Conservation (phyloP, 1,140 invertebrate genomes). For the Heliconius congener region DNA sequence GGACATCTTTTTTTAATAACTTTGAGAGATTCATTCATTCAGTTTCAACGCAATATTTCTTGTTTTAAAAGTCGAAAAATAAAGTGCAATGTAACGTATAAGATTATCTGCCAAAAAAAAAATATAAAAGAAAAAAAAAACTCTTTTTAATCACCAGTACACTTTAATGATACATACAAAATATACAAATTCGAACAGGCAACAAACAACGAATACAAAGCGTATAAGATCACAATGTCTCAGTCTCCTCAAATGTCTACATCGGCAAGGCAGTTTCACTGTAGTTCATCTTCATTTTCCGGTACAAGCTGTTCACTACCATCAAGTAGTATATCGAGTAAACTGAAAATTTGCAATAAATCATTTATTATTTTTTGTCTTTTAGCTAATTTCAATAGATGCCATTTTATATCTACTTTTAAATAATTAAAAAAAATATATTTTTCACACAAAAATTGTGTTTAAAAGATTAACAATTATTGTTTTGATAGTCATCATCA, state of each 20-base stretch:
- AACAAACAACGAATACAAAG: constrained; percentile 9
- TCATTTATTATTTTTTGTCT: constrained; percentile 18
- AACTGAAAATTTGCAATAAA: constrained; percentile 56
- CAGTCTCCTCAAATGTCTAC: constrained; percentile 39
- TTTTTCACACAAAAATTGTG: no score
- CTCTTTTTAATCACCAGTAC: background rate
- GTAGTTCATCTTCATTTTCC: constrained; percentile 65
- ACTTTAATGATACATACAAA: constrained; percentile 12
- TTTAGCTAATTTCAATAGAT: background rate
- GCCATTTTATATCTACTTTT: no score
- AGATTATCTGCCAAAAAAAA: background rate
- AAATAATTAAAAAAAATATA: no score
- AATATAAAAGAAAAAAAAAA: background rate
- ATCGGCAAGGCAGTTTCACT: constrained; percentile 63
- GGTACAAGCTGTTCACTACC: constrained; percentile 65
- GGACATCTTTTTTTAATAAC: no score
- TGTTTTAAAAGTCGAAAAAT: no score
- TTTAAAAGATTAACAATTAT: no score
- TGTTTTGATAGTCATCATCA: no score
- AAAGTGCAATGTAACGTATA: no score
- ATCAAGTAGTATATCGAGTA: constrained; percentile 66
- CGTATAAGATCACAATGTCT: constrained; percentile 17
- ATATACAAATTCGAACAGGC: constrained; percentile 14
- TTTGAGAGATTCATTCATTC: no score
- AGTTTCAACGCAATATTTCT: no score